A percentile compares a stretch with the other conserved stretches of the same genome.
Conservation (phyloP, 1,140 invertebrate species). For the Drosophila neocordata region DNA sequence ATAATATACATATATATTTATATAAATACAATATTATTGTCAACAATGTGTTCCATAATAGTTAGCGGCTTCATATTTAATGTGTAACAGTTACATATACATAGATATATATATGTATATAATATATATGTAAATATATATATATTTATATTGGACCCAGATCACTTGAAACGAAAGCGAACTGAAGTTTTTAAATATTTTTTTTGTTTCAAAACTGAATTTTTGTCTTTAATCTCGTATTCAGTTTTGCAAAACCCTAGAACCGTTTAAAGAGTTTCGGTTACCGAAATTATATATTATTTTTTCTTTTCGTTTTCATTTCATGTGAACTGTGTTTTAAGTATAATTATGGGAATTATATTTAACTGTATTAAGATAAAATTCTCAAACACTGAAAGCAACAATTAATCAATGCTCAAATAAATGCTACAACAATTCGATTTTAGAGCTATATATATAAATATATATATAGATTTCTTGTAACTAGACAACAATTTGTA, state of each 20-base stretch:
- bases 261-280: too few species aligned
- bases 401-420: conserved; percentile 57
- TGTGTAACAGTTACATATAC: conserved; percentile 66
- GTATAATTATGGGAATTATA: neutral
- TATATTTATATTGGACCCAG: neutral
- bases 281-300: too few species aligned
- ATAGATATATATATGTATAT: conserved; percentile 44
- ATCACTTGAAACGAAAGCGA: conserved; percentile 4
- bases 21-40: conserved; percentile 76
- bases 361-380: conserved; percentile 2
- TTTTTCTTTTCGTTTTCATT: neutral
- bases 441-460: neutral
- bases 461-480: conserved; percentile 25
- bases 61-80: conserved; percentile 57
- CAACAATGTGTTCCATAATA: conserved; percentile 76
- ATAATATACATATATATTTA: conserved; percentile 70
- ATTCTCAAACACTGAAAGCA: conserved; percentile 63
- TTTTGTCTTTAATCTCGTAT: too few species aligned
- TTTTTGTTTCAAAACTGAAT: too few species aligned
- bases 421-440: conserved; percentile 49
- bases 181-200: neutral
- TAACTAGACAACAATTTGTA: conserved; percentile 52
- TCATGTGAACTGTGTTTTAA: neutral
- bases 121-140: conserved; percentile 6
- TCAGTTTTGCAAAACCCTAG: too few species aligned